Evolutionary conservation across 2,888 invertebrate genomes (phyloP).

Genomic region (Campoplex nolae): DNA sequence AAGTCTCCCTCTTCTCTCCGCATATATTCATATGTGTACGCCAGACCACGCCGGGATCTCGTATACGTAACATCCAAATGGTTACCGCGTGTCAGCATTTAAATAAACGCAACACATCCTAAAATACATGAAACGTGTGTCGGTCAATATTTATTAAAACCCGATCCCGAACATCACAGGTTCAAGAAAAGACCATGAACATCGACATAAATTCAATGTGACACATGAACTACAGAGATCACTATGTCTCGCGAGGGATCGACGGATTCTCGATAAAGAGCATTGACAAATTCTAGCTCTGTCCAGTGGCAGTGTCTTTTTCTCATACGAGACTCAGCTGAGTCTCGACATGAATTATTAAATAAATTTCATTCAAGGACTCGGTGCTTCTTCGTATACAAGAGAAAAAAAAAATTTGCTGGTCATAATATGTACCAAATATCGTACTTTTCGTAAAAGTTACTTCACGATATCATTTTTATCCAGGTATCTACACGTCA

Average conservation of each 20-base stretch:
- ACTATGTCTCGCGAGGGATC: background rate
- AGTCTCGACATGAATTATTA: background rate
- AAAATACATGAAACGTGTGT: no score
- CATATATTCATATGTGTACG: no score
- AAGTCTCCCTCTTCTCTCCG: no score
- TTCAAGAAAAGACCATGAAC: background rate
- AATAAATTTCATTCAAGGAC: background rate
- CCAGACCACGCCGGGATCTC: no score
- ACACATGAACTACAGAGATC: background rate
- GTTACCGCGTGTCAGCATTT: no score
- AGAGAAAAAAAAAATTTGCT: background rate
- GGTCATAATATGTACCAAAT: background rate
- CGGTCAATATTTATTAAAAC: no score
- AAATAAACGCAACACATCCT: no score
- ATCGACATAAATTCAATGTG: background rate
- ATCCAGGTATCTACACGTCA: background rate
- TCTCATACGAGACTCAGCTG: background rate
- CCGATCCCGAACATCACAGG: no score
- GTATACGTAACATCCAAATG: no score
- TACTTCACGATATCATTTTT: background rate
- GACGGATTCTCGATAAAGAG: conserved; percentile 2
- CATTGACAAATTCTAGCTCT: background rate
- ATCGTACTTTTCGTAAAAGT: background rate
- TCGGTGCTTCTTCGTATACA: background rate
- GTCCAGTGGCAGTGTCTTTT: background rate